Conservation (phyloP, 2,797 vertebrate species). For the Etheostoma perlongum region DNA sequence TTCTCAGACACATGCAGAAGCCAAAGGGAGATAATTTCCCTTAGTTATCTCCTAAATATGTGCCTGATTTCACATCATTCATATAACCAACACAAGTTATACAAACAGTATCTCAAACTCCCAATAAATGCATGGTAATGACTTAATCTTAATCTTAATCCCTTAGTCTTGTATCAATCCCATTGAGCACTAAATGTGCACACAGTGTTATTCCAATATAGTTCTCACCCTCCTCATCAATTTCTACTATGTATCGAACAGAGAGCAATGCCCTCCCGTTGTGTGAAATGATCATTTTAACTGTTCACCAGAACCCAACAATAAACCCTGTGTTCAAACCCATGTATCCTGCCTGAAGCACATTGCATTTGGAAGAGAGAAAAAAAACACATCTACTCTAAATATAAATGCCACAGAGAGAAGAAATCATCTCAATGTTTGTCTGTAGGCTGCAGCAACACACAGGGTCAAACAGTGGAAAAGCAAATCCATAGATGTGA, state of each 20-base stretch:
- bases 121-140: slow-evolving; percentile 16
- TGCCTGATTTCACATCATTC: slow-evolving; percentile 3
- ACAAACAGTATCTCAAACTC: slow-evolving; percentile 8
- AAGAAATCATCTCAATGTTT: slow-evolving; percentile 52
- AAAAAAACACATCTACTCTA: slow-evolving; percentile 16
- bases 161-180: slow-evolving; percentile 21
- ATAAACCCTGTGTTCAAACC: slow-evolving; percentile 40
- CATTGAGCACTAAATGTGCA: slow-evolving; percentile 30
- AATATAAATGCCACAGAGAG: slow-evolving; percentile 54
- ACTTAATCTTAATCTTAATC: slow-evolving; percentile 42
- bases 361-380: slow-evolving; percentile 30
- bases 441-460: slow-evolving; percentile 52
- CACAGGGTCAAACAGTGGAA: slow-evolving; percentile 70
- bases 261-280: slow-evolving; percentile 36
- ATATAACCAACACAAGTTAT: slow-evolving; percentile 16
- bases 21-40: slow-evolving; percentile 6
- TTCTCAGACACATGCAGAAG: slow-evolving; percentile 8
- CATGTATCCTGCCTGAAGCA: slow-evolving; percentile 42
- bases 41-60: slow-evolving; percentile 10
- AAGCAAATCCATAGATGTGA: slow-evolving; percentile 78
- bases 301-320: slow-evolving; percentile 49
- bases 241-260: slow-evolving; percentile 49
- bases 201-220: slow-evolving; percentile 31
- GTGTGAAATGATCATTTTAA: slow-evolving; percentile 44
- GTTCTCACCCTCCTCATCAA: slow-evolving; percentile 40